phyloP scores from a whole-genome alignment of 2,888 invertebrate genomes.

The Microplitis deprimator region DNA sequence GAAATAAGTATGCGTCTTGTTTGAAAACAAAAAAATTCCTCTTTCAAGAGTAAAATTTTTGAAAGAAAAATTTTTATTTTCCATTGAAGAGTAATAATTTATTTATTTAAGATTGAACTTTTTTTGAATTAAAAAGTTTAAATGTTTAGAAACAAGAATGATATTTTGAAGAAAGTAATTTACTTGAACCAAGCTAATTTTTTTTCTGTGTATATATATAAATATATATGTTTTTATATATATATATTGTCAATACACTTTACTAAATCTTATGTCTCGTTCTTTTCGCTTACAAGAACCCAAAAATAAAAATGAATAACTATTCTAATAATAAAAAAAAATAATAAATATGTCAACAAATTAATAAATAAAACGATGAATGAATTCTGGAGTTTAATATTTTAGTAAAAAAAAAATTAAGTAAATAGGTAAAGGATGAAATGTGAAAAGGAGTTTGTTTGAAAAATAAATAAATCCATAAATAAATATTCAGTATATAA shows the following conservation, averaged over 20 bases:
- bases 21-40: too few relatives aligned
- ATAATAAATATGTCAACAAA: slow-evolving; percentile 2
- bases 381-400: background rate
- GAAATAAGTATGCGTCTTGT: too few relatives aligned
- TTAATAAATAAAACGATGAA: background rate
- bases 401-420: background rate
- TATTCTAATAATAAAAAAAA: background rate
- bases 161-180: too few relatives aligned
- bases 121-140: too few relatives aligned
- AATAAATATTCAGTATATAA: background rate
- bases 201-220: too few relatives aligned
- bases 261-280: background rate
- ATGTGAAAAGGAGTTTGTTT: slow-evolving; percentile 19
- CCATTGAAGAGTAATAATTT: too few relatives aligned
- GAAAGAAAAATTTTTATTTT: too few relatives aligned
- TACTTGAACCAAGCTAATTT: too few relatives aligned
- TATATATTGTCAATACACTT: background rate
- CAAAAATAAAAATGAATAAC: background rate
- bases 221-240: too few relatives aligned
- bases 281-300: slow-evolving; percentile 11
- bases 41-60: too few relatives aligned
- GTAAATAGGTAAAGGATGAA: slow-evolving; percentile 18
- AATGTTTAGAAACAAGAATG: too few relatives aligned
- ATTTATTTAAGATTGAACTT: too few relatives aligned
- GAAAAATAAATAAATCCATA: slow-evolving; percentile 16